Conservation (phyloP, 2,113 vertebrate genomes). For the Chaetorhynchus papuensis region DNA sequence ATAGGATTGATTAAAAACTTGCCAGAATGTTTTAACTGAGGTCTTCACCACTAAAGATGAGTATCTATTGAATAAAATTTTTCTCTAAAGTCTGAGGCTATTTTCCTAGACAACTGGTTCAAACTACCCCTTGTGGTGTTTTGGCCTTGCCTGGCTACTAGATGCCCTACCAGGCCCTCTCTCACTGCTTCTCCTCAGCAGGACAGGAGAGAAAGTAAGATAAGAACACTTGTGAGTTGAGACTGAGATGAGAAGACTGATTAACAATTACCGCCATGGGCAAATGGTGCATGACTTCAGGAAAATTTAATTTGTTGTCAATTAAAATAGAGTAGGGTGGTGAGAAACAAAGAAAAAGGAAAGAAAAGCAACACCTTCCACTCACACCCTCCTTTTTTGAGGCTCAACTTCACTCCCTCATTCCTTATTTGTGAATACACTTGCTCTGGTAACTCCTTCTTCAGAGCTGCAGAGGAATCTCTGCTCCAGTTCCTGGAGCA, state of each 20-base stretch:
- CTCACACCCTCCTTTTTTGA: neutral
- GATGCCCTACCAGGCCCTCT: rapidly evolving
- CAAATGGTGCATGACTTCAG: rapidly evolving
- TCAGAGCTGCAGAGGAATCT: neutral
- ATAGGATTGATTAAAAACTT: neutral
- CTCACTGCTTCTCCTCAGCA: neutral
- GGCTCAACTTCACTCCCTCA: neutral
- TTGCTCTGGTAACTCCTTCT: neutral
- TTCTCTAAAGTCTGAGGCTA: neutral
- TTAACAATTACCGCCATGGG: rapidly evolving
- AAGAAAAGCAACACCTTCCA: neutral
- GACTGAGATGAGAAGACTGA: neutral
- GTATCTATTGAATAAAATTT: neutral
- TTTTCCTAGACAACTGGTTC: neutral
- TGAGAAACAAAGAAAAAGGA: neutral
- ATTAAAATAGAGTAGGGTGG: neutral
- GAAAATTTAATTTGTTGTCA: neutral
- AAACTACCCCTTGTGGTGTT: neutral
- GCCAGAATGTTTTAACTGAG: neutral
- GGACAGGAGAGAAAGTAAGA: neutral
- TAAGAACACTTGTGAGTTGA: rapidly evolving
- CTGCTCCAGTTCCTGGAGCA: rapidly evolving
- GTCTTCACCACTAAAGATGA: neutral
- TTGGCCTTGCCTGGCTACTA: neutral
- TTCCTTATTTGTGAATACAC: neutral